These are phyloP conservation scores for Geodia barretti DNA, from an alignment of 37 sponge, comb jelly and placozoan species.

Conservation along the genomic window DNA sequence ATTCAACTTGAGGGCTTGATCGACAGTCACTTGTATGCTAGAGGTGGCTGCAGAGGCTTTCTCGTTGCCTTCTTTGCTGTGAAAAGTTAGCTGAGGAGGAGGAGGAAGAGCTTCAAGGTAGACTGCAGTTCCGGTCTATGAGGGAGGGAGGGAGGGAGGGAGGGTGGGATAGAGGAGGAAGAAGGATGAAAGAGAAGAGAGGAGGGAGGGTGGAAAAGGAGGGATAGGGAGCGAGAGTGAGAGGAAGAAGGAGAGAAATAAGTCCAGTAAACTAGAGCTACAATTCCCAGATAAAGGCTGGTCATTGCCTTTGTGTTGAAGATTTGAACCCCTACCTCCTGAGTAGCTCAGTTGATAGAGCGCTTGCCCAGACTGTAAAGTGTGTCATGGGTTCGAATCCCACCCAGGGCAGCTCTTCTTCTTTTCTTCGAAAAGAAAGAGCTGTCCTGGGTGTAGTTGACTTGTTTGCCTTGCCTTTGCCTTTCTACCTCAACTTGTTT, in stretches of 20 bases:
- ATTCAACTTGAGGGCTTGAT: conserved; percentile 31
- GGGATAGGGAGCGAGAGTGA: neutral
- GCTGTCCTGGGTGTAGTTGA: too few species aligned
- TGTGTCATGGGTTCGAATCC: too few species aligned
- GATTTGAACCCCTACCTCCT: too few species aligned
- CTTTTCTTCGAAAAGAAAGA: too few species aligned
- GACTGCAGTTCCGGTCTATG: conserved; percentile 79
- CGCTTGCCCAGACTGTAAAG: too few species aligned
- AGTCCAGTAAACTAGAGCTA: too few species aligned
- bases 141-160: neutral
- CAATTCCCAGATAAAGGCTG: too few species aligned
- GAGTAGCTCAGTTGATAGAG: too few species aligned
- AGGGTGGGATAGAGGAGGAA: neutral
- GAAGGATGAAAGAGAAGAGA: neutral
- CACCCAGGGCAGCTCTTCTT: too few species aligned
- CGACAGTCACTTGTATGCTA: neutral
- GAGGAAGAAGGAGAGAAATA: neutral
- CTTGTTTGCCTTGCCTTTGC: too few species aligned
- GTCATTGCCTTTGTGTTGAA: too few species aligned
- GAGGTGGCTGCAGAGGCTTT: neutral
- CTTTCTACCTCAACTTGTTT: too few species aligned
- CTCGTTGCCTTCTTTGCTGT: neutral
- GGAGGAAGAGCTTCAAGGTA: conserved; percentile 77
- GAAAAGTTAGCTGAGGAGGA: conserved; percentile 15
- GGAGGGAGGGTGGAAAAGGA: neutral